A percentile compares a stretch with the other conserved stretches of the same genome.
These are phyloP conservation scores for Hemicordylus capensis DNA, from an alignment of 2,113 vertebrate species.

Conservation along the genomic window DNA sequence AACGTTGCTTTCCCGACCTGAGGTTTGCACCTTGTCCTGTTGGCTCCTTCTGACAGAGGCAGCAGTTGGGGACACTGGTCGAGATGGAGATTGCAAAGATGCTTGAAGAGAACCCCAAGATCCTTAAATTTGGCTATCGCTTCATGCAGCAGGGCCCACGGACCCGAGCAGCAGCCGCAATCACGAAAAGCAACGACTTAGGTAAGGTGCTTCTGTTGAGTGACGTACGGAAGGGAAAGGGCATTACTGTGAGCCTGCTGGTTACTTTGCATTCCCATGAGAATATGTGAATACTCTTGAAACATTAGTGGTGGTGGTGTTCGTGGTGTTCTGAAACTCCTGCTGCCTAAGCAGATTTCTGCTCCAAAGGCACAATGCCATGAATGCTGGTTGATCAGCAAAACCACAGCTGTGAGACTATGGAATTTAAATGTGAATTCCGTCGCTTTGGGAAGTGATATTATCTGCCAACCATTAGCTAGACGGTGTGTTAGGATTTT, in stretches of 20 bases:
- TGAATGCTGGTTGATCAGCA: neutral
- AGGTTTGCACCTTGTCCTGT: neutral
- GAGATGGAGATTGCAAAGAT: constrained; percentile 98
- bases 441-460: neutral
- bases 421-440: neutral
- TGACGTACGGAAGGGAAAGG: neutral
- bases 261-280: constrained; percentile 12
- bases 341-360: neutral
- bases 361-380: neutral
- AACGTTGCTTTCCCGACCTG: no score
- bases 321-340: no score
- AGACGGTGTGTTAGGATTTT: neutral
- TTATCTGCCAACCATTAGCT: no score
- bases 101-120: constrained; percentile 91
- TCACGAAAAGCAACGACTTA: constrained; percentile 98
- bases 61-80: constrained; percentile 90
- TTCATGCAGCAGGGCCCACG: constrained; percentile 96
- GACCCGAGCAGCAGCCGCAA: constrained; percentile 89
- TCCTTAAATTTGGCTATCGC: constrained; percentile 96
- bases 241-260: neutral
- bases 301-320: no score
- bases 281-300: neutral
- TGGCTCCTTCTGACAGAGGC: constrained; percentile 80
- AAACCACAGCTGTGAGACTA: neutral
- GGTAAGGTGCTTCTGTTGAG: constrained; percentile 75